Evolutionary conservation across 2,888 invertebrate species (phyloP).

Genomic region (Ptilodon capucinus): DNA sequence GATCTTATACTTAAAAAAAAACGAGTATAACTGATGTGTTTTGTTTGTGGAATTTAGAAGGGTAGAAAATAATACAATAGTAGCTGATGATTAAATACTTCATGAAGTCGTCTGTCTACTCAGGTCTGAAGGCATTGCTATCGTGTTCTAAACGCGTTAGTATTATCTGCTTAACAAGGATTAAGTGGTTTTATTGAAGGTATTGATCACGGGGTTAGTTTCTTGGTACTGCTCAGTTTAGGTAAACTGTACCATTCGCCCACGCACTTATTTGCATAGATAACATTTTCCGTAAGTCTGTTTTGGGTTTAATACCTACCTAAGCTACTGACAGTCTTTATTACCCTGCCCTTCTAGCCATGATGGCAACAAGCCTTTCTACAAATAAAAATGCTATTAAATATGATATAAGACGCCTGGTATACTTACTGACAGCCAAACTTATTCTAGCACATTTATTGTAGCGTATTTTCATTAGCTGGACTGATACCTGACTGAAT

Average conservation of each 20-base stretch:
- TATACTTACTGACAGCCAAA: too few species aligned
- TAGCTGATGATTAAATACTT: not conserved
- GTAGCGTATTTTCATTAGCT: too few species aligned
- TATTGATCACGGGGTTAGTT: conserved; percentile 24
- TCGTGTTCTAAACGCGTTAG: conserved; percentile 26
- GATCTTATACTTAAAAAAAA: too few species aligned
- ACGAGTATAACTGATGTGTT: too few species aligned
- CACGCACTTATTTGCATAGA: not conserved
- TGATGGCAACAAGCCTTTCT: too few species aligned
- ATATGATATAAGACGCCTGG: too few species aligned
- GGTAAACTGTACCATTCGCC: not conserved
- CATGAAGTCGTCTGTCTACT: not conserved
- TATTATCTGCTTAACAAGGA: conserved; percentile 25
- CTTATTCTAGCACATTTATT: too few species aligned
- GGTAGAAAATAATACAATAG: too few species aligned
- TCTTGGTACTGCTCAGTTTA: not conserved
- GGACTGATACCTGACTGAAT: too few species aligned
- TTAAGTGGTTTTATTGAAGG: conserved; percentile 23
- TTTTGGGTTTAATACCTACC: not conserved
- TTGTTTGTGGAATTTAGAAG: too few species aligned
- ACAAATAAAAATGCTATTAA: too few species aligned
- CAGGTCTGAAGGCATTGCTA: conserved; percentile 22
- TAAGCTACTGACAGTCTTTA: not conserved
- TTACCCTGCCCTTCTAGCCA: too few species aligned
- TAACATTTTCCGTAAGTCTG: not conserved